Base-by-base conservation (phyloP, 1,140 invertebrate genomes). In the Paracyclopina nana region DNA sequence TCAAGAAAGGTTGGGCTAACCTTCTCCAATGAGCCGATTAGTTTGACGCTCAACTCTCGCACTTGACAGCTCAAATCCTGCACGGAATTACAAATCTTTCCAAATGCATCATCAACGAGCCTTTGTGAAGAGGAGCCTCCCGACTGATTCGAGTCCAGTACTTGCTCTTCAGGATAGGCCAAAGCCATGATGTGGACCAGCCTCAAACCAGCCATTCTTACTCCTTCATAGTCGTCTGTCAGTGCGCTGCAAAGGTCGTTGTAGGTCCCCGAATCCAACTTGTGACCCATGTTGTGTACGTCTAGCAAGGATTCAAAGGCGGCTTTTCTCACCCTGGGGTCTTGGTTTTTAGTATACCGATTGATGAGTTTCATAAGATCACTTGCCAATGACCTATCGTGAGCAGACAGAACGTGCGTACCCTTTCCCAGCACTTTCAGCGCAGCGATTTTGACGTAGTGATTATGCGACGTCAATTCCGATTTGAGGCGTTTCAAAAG, bases 41-140 rank as follows among this genome's bases (percentile, higher is more conserved):
- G 65, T 16, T 77, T 74, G 58, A 82, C 82, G 1, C 84, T 82
- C 22, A 78, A 67, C 1, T 77, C 78, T 55, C 86, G 71, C 8
- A 90, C 84, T 51, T 75, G 72, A 62, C 83, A 78, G 6, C 78
- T 46, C 6, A 58, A 51, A 31, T 56, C 56, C 44, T 56, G 55
- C 26, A 58, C 54, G 46, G 46, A 75, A 57, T 81, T 79, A 62
- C 92, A 98, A 22, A 97, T 79, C 65, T 88, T 82, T 22, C 82
- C 82, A 72, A 99, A 99, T 0, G 88, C 90, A 66, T 95, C 88
- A 65, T 99, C 94, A 20, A 88, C 79, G 55, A 98, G 68, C 11
- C 88, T 72, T 20, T 25, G 24, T n/a, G n/a, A n/a, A n/a, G n/a
- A n/a, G n/a, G n/a, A n/a, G n/a, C n/a, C n/a, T n/a, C n/a, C n/a